These are phyloP conservation scores for Odontamblyopus rebecca DNA, from an alignment of 2,797 vertebrate genomes.

Conservation along the genomic window DNA sequence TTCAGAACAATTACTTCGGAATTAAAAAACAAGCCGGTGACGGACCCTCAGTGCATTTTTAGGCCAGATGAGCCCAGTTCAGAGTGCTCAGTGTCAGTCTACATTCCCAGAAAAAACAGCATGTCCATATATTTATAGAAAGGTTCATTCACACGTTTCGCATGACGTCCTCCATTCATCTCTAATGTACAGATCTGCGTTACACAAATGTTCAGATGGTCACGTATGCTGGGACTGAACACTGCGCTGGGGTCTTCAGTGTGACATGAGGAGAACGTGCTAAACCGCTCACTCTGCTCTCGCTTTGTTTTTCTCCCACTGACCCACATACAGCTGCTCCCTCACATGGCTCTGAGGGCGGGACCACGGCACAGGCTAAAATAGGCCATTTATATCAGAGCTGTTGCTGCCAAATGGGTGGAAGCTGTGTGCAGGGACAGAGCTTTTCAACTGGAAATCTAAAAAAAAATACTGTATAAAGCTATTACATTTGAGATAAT, in stretches of 20 bases:
- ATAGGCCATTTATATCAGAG: conserved; percentile 55
- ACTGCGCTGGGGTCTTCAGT: conserved; percentile 21
- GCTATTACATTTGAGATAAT: no score
- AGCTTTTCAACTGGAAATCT: conserved; percentile 9
- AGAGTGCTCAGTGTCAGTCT: no score
- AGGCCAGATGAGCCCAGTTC: no score
- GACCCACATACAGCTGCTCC: conserved; percentile 71
- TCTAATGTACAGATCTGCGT: conserved; percentile 25
- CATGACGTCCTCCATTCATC: conserved; percentile 15
- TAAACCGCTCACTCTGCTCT: conserved; percentile 51
- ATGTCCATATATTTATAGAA: background rate
- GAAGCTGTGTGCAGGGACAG: conserved; percentile 37
- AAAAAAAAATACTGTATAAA: no score
- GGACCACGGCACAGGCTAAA: conserved; percentile 45
- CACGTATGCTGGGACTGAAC: conserved; percentile 31
- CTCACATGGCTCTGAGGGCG: conserved; percentile 53
- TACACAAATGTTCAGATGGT: conserved; percentile 5
- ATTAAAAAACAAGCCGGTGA: no score
- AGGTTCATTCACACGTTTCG: background rate
- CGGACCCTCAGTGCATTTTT: no score
- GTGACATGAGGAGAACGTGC: conserved; percentile 63
- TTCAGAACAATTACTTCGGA: no score
- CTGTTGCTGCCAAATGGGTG: conserved; percentile 58
- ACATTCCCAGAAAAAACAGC: no score
- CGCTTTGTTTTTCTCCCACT: conserved; percentile 65